phyloP scores from a whole-genome alignment of 2,888 invertebrate species.

The Apodemia zela region DNA sequence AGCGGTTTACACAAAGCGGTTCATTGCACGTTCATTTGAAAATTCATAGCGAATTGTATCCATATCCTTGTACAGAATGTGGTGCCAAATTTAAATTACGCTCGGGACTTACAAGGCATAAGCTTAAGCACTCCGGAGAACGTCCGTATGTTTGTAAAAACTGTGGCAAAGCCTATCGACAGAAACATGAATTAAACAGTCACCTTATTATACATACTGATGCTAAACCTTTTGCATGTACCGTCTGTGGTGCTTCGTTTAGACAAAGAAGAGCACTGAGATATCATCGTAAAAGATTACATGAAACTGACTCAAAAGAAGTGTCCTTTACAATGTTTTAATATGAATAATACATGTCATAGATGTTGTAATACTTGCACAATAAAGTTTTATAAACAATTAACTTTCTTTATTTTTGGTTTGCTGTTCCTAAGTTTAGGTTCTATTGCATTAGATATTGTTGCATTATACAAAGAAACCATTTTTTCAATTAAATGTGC shows the following conservation, averaged over 20 bases:
- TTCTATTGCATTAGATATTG: too few relatives aligned
- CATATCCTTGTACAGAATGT: constrained; percentile 81
- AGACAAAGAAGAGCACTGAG: constrained; percentile 70
- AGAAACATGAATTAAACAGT: constrained; percentile 79
- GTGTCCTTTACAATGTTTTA: constrained; percentile 18
- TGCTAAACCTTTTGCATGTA: constrained; percentile 78
- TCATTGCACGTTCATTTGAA: constrained; percentile 82
- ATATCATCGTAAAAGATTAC: constrained; percentile 56
- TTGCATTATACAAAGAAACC: too few relatives aligned
- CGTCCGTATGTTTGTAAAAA: constrained; percentile 80
- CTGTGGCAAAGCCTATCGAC: constrained; percentile 80
- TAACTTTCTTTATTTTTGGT: too few relatives aligned
- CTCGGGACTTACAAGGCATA: constrained; percentile 78
- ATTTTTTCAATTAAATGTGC: too few relatives aligned
- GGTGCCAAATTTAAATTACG: constrained; percentile 81
- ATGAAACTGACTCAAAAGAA: constrained; percentile 42
- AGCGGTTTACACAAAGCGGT: constrained; percentile 83
- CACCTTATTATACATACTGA: constrained; percentile 77
- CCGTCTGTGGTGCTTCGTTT: constrained; percentile 77
- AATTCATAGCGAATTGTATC: constrained; percentile 78
- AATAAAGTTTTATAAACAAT: too few relatives aligned
- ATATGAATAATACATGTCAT: too few relatives aligned
- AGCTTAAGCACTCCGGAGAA: constrained; percentile 82
- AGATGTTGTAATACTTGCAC: too few relatives aligned
- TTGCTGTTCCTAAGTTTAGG: too few relatives aligned